These are phyloP conservation scores for Pandemis heparana DNA, from an alignment of 2,888 invertebrate species.

Conservation along the genomic window DNA sequence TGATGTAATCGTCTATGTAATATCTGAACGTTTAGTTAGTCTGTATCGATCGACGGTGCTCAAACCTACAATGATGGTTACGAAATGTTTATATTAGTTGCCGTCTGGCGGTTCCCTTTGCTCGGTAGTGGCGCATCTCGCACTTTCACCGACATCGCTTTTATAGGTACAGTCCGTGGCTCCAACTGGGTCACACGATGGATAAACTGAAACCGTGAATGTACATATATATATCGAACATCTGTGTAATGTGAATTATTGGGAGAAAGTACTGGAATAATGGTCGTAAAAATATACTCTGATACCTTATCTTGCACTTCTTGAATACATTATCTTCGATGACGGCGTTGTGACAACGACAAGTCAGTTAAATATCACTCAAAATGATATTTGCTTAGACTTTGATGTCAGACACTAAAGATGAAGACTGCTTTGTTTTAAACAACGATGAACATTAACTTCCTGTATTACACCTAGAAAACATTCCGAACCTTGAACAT, in stretches of 20 bases:
- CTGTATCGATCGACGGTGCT: slow-evolving; percentile 60
- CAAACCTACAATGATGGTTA: slow-evolving; percentile 62
- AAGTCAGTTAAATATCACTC: slow-evolving; percentile 17
- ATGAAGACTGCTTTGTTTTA: slow-evolving; percentile 45
- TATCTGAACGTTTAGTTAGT: slow-evolving; percentile 57
- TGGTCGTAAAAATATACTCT: slow-evolving; percentile 26
- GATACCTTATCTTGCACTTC: slow-evolving; percentile 56
- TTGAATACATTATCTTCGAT: slow-evolving; percentile 49
- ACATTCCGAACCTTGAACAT: slow-evolving; percentile 63
- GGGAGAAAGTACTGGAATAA: slow-evolving; percentile 51
- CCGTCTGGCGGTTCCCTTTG: slow-evolving; percentile 61
- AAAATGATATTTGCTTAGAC: slow-evolving; percentile 7
- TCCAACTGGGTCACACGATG: slow-evolving; percentile 67
- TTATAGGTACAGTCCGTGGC: slow-evolving; percentile 50
- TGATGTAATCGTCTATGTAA: slow-evolving; percentile 69
- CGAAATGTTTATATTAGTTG: slow-evolving; percentile 71
- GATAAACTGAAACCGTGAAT: slow-evolving; percentile 54
- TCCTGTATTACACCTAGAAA: slow-evolving; percentile 40
- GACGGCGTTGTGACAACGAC: slow-evolving; percentile 28
- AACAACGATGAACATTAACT: slow-evolving; percentile 45
- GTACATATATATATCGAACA: background rate
- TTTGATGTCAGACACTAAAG: background rate
- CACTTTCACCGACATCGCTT: slow-evolving; percentile 74
- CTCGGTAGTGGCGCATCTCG: slow-evolving; percentile 63
- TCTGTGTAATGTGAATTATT: slow-evolving; percentile 1